phyloP scores from a whole-genome alignment of 2,888 invertebrate species.

The Leptinotarsa juncta region DNA sequence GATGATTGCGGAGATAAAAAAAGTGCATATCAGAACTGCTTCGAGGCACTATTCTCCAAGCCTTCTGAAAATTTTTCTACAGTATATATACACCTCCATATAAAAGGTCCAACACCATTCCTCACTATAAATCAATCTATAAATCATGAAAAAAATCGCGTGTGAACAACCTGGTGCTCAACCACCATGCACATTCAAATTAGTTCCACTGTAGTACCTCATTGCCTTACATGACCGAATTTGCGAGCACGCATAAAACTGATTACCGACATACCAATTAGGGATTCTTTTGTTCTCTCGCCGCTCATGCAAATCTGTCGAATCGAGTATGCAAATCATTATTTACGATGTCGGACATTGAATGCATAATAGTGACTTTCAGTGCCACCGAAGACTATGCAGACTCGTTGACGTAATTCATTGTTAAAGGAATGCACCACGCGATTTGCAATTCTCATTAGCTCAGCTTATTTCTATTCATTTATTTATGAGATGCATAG shows the following conservation, averaged over 20 bases:
- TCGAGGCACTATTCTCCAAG: too few relatives aligned
- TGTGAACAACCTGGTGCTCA: neutral
- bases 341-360: conserved; percentile 2
- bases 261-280: conserved; percentile 24
- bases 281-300: neutral
- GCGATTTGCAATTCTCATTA: neutral
- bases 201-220: conserved; percentile 11
- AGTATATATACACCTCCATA: neutral
- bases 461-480: neutral
- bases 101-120: neutral
- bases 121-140: neutral
- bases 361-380: neutral
- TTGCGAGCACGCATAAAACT: conserved; percentile 28
- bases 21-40: too few relatives aligned
- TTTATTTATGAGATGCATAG: too few relatives aligned
- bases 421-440: neutral
- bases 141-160: neutral
- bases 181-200: conserved; percentile 2
- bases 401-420: neutral
- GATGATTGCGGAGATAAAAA: too few relatives aligned
- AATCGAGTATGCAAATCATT: conserved; percentile 10
- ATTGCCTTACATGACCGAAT: conserved; percentile 30
- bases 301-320: conserved; percentile 12
- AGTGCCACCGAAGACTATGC: neutral
- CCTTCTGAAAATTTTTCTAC: too few relatives aligned